Conservation (phyloP, 2,113 vertebrate species). For the Takifugu bimaculatus region DNA sequence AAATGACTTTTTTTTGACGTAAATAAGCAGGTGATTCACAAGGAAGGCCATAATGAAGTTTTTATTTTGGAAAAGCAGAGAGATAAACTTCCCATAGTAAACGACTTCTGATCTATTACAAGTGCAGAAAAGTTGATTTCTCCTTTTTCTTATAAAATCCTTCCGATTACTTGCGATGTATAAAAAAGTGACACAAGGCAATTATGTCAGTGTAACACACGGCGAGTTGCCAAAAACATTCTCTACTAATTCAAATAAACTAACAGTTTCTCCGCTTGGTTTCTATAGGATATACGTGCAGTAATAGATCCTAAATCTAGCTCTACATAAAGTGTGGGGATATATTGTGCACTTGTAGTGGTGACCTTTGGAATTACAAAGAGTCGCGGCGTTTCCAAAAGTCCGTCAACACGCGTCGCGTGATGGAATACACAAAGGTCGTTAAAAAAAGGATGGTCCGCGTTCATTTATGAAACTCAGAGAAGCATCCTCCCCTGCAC, state of each 20-base stretch:
- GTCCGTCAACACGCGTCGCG: slow-evolving; percentile 50
- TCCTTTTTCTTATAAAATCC: slow-evolving; percentile 71
- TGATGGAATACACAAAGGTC: slow-evolving; percentile 59
- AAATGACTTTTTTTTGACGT: neutral
- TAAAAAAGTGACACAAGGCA: slow-evolving; percentile 80
- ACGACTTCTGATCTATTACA: slow-evolving; percentile 65
- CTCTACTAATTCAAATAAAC: slow-evolving; percentile 74
- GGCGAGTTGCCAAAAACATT: slow-evolving; percentile 73
- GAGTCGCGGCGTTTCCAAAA: slow-evolving; percentile 51
- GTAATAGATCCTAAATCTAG: slow-evolving; percentile 74
- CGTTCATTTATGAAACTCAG: slow-evolving; percentile 81
- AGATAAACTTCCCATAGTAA: slow-evolving; percentile 75
- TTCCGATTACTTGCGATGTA: slow-evolving; percentile 66
- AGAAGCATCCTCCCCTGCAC: slow-evolving; percentile 80
- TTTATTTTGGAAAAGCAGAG: slow-evolving; percentile 78
- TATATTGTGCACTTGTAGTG: slow-evolving; percentile 75
- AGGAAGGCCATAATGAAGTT: slow-evolving; percentile 55
- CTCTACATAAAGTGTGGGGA: slow-evolving; percentile 72
- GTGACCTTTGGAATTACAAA: slow-evolving; percentile 76
- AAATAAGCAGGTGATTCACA: slow-evolving; percentile 30
- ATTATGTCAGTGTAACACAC: slow-evolving; percentile 72
- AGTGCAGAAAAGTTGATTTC: slow-evolving; percentile 72
- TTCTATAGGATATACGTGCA: slow-evolving; percentile 74
- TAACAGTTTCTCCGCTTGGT: slow-evolving; percentile 61
- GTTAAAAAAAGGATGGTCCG: slow-evolving; percentile 51